A percentile compares a stretch with the other conserved stretches of the same genome.
phyloP scores from a whole-genome alignment of 2,797 vertebrate genomes.

The Babyrousa celebensis region DNA sequence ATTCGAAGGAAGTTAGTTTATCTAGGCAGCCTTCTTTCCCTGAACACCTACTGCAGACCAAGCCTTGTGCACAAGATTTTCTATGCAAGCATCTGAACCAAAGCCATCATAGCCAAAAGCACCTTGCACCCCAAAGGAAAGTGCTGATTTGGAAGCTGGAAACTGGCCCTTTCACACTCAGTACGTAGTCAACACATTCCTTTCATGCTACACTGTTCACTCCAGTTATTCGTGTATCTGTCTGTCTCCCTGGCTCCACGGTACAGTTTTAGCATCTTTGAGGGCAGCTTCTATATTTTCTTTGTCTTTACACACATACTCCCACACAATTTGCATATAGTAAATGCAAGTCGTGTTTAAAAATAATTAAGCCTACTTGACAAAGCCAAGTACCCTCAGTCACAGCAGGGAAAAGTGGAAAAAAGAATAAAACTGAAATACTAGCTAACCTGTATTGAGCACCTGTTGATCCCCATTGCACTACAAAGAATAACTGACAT shows the following conservation, averaged over 20 bases:
- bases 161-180: accelerated
- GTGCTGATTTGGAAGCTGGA: neutral
- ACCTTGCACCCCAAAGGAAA: no score
- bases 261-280: no score
- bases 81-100: neutral
- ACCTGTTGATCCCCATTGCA: neutral
- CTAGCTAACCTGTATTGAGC: neutral
- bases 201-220: neutral
- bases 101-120: neutral
- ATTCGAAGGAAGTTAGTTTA: neutral
- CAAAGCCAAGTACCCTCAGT: neutral
- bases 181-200: neutral
- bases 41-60: neutral
- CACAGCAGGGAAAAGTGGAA: neutral
- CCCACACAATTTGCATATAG: neutral
- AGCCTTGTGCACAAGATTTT: accelerated
- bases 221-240: neutral
- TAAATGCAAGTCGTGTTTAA: neutral
- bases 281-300: neutral
- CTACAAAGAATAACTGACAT: neutral
- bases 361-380: neutral
- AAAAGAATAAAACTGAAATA: neutral
- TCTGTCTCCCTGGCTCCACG: no score
- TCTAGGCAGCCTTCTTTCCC: neutral
- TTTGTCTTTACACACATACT: neutral